phyloP scores from a whole-genome alignment of 2,797 vertebrate genomes.

The Xenentodon cancila region DNA sequence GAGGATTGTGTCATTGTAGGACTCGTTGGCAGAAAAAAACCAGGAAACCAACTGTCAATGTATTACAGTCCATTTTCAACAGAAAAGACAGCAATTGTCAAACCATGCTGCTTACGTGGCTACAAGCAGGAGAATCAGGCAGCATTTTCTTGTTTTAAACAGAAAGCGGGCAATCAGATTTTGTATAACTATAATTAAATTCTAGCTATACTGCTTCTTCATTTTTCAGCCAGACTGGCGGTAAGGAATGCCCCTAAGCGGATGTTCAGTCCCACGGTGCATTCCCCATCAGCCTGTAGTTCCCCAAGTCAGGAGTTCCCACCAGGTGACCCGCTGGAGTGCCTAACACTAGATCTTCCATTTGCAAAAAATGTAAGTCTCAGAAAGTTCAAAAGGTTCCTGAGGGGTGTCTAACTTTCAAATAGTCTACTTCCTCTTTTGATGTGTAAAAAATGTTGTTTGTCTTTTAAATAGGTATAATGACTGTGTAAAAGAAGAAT shows the following conservation, averaged over 20 bases:
- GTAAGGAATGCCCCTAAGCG: constrained; percentile 91
- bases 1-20: too few relatives aligned
- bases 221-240: constrained; percentile 90
- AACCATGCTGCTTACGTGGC: not conserved
- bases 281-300: constrained; percentile 86
- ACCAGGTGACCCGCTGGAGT: constrained; percentile 84
- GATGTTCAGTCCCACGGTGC: constrained; percentile 83
- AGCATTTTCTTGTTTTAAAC: too few relatives aligned
- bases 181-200: constrained; percentile 1
- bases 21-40: too few relatives aligned
- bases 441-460: not conserved
- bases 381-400: not conserved
- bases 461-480: not conserved
- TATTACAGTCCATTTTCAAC: too few relatives aligned
- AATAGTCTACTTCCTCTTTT: not conserved
- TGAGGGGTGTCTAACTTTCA: not conserved
- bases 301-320: constrained; percentile 90
- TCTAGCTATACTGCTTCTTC: constrained; percentile 26
- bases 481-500: too few relatives aligned
- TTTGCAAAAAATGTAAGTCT: constrained; percentile 74
- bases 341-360: constrained; percentile 82
- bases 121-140: not conserved
- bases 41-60: too few relatives aligned
- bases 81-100: too few relatives aligned
- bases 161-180: constrained; percentile 21